phyloP scores from a whole-genome alignment of 2,797 vertebrate genomes.

The Steatocranus sp. region DNA sequence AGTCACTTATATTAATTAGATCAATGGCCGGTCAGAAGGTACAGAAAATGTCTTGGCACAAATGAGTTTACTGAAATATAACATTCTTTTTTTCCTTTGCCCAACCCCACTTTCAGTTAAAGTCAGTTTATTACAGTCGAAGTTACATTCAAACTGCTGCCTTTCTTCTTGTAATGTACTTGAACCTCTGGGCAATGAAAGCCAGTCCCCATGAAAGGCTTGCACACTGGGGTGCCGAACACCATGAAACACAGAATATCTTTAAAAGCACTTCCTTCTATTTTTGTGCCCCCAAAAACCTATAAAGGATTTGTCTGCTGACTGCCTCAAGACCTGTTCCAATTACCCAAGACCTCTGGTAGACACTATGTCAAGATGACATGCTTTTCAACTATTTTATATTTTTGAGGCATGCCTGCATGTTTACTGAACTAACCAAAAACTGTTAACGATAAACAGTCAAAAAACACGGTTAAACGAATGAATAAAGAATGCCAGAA shows the following conservation, averaged over 20 bases:
- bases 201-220: neutral
- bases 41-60: slow-evolving; percentile 7
- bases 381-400: neutral
- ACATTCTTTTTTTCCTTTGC: neutral
- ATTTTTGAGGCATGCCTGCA: neutral
- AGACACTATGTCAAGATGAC: neutral
- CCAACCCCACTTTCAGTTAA: neutral
- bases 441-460: neutral
- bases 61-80: slow-evolving; percentile 40
- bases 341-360: neutral
- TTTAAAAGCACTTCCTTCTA: neutral
- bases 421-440: neutral
- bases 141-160: slow-evolving; percentile 8
- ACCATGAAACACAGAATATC: slow-evolving; percentile 2
- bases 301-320: neutral
- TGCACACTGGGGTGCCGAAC: neutral
- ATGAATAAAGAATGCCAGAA: neutral
- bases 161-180: slow-evolving; percentile 8
- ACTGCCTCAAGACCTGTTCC: neutral
- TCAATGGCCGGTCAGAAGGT: slow-evolving; percentile 10
- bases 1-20: slow-evolving; percentile 31
- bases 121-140: slow-evolving; percentile 12
- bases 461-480: neutral
- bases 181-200: slow-evolving; percentile 11
- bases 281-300: neutral